Conservation (phyloP, 2,113 vertebrate species). For the Epinephelus lanceolatus region DNA sequence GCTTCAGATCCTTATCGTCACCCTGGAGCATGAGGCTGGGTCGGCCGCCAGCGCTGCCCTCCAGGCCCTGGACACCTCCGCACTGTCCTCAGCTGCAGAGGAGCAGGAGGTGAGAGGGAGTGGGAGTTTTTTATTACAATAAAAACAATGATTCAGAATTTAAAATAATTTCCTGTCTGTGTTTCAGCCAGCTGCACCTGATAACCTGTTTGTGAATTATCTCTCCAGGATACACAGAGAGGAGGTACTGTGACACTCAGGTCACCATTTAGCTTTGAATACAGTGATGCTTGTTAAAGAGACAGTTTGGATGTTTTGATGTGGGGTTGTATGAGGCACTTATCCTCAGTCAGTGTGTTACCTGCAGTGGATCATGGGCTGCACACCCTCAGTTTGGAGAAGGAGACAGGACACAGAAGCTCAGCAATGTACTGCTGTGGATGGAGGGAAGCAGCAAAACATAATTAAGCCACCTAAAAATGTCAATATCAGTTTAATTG, state of each 20-base stretch:
- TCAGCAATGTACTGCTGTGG: no score
- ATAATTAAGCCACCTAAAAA: no score
- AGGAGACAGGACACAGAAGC: no score
- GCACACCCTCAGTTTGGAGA: no score
- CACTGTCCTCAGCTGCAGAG: constrained; percentile 86
- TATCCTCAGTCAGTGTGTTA: no score
- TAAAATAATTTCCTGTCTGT: not conserved
- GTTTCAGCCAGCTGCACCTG: constrained; percentile 88
- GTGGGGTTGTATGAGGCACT: no score
- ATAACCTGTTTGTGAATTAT: constrained; percentile 98
- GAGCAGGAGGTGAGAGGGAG: constrained; percentile 88
- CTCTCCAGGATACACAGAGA: constrained; percentile 97
- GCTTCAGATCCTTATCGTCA: constrained; percentile 93
- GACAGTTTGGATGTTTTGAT: no score
- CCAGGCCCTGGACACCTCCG: constrained; percentile 38
- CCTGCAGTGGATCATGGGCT: no score
- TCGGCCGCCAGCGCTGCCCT: constrained; percentile 84
- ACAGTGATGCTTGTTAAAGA: no score
- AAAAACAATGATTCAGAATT: not conserved
- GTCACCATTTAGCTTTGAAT: no score
- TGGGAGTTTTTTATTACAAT: not conserved
- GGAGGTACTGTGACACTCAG: constrained; percentile 84
- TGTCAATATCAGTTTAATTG: no score
- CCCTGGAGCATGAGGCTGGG: constrained; percentile 90
- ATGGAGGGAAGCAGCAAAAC: no score